Percentiles rank a stretch among this genome's conserved stretches.
These are phyloP conservation scores for Chelon auratus DNA, from an alignment of 2,797 vertebrate genomes.

Conservation along the genomic window DNA sequence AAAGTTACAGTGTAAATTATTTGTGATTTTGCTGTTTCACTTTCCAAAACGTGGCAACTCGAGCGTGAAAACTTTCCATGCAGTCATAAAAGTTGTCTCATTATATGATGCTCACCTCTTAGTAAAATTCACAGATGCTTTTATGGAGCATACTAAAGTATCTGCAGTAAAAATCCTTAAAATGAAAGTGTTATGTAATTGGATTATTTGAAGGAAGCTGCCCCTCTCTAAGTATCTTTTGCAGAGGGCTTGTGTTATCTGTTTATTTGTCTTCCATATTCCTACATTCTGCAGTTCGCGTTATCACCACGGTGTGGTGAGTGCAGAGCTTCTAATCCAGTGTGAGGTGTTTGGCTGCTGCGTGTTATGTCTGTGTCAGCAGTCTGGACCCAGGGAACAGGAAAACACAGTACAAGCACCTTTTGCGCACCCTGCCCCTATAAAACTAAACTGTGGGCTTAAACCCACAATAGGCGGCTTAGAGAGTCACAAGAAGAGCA, in stretches of 20 bases:
- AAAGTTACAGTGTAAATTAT: not conserved
- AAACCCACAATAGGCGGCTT: slow-evolving; percentile 80
- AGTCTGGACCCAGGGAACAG: slow-evolving; percentile 73
- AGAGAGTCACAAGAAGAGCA: slow-evolving; percentile 61
- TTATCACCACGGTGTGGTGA: slow-evolving; percentile 32
- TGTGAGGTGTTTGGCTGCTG: slow-evolving; percentile 55
- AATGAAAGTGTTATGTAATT: not conserved
- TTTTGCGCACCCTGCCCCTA: slow-evolving; percentile 71
- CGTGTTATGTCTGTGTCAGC: slow-evolving; percentile 78
- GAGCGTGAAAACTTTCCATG: not conserved
- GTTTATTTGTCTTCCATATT: not conserved
- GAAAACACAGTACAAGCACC: slow-evolving; percentile 81
- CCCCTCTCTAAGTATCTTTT: not conserved
- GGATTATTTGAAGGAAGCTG: not conserved
- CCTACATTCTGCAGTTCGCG: slow-evolving; percentile 17
- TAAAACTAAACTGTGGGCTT: slow-evolving; percentile 75
- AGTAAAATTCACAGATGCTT: not conserved
- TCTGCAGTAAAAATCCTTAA: not conserved
- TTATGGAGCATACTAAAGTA: not conserved
- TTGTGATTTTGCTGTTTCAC: not conserved
- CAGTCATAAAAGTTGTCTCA: not conserved
- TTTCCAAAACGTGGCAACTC: not conserved
- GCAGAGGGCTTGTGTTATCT: not conserved
- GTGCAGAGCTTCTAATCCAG: slow-evolving; percentile 22
- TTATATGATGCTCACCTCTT: not conserved